Conservation (phyloP, 2,113 vertebrate species). For the Sardina pilchardus region DNA sequence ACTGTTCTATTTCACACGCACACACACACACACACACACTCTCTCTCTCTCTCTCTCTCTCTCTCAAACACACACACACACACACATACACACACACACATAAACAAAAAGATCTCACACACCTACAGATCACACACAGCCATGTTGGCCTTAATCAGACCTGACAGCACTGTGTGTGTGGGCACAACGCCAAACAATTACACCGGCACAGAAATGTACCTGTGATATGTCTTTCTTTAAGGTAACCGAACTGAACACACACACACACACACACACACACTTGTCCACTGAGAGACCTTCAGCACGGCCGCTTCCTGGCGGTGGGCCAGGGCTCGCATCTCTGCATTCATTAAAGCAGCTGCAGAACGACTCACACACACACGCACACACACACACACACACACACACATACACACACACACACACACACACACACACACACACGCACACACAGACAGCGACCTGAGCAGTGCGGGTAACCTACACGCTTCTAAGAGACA, state of each 20-base stretch:
- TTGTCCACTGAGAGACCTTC: constrained; percentile 7
- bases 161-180: not conserved
- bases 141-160: not conserved
- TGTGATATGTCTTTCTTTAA: constrained; percentile 6
- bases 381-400: not conserved
- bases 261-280: constrained; percentile 13
- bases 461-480: not conserved
- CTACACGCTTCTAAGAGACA: not conserved
- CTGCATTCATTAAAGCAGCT: constrained; percentile 5
- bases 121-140: not conserved
- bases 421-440: not conserved
- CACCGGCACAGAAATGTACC: not conserved
- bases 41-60: too few species aligned
- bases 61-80: not conserved
- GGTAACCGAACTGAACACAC: too few species aligned
- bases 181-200: not conserved
- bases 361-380: not conserved
- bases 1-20: not conserved
- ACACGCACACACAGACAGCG: not conserved
- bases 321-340: not conserved
- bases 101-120: not conserved
- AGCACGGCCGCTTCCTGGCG: not conserved
- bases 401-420: not conserved
- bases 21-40: not conserved
- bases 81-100: not conserved